Evolutionary conservation across 2,113 vertebrate genomes (phyloP).

Genomic region (Paracanthobrama guichenoti): DNA sequence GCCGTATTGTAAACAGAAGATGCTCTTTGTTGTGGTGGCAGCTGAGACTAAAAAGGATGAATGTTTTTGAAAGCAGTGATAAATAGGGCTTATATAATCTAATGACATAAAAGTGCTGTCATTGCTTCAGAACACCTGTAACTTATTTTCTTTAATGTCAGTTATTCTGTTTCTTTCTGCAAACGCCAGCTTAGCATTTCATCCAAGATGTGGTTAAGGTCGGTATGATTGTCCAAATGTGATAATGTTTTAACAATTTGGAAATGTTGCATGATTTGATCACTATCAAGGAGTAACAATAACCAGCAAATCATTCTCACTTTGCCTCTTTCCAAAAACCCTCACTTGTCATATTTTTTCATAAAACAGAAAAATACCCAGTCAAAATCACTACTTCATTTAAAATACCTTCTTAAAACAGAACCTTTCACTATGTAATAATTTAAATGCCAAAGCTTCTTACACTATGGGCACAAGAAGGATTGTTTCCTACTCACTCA

Average conservation of each 20-base stretch:
- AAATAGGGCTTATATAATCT: slow-evolving; percentile 43
- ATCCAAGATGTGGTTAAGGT: slow-evolving; percentile 8
- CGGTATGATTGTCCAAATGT: not conserved
- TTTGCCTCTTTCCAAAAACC: not conserved
- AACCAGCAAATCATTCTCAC: not conserved
- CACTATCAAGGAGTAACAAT: not conserved
- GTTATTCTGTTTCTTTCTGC: slow-evolving; percentile 15
- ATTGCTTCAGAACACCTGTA: slow-evolving; percentile 7
- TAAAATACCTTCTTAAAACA: not conserved
- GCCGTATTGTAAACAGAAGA: slow-evolving; percentile 50
- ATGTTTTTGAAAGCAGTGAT: slow-evolving; percentile 46
- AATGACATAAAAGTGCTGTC: slow-evolving; percentile 39
- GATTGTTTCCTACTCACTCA: not conserved
- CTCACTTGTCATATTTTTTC: not conserved
- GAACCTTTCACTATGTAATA: not conserved
- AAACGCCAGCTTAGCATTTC: slow-evolving; percentile 16
- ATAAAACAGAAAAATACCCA: not conserved
- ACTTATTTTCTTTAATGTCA: not conserved
- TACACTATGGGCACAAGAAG: not conserved
- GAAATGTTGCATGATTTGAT: not conserved
- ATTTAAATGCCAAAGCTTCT: not conserved
- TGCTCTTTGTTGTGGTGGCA: slow-evolving; percentile 50
- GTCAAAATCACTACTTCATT: not conserved
- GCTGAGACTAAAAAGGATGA: slow-evolving; percentile 11
- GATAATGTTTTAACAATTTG: not conserved